phyloP scores from a whole-genome alignment of 2,113 vertebrate genomes.

The Chinchilla lanigera region DNA sequence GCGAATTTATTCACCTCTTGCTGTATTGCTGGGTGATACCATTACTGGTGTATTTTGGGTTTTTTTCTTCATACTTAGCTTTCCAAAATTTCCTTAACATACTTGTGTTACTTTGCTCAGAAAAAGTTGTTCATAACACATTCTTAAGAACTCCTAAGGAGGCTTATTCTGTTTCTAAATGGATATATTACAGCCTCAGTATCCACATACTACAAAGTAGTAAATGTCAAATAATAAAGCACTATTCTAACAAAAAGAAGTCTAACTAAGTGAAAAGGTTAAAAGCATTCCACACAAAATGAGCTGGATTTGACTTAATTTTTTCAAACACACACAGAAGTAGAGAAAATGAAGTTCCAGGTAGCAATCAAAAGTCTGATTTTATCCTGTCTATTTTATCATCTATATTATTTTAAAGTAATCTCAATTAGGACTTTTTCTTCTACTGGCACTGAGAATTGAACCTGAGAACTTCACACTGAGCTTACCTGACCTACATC shows the following conservation, averaged over 20 bases:
- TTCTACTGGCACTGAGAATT: background rate
- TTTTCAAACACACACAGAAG: background rate
- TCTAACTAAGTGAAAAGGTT: conserved; percentile 38
- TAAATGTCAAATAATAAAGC: background rate
- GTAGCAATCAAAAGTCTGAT: background rate
- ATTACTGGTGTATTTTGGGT: background rate
- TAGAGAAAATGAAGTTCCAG: background rate
- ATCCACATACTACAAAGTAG: background rate
- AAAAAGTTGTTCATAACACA: background rate
- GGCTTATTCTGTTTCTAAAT: conserved; percentile 24
- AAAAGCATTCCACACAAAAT: conserved; percentile 29
- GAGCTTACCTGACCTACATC: background rate
- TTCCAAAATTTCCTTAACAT: conserved; percentile 44
- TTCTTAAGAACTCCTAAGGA: background rate
- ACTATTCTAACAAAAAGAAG: conserved; percentile 29
- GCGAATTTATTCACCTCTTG: conserved; percentile 7
- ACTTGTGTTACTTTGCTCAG: background rate
- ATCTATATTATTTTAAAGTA: conserved; percentile 53
- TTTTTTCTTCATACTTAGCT: background rate
- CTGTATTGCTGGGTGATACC: background rate
- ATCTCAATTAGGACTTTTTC: background rate
- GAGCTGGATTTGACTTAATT: background rate
- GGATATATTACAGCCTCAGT: background rate
- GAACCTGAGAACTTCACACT: background rate
- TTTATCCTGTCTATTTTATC: background rate